phyloP scores from a whole-genome alignment of 1,140 invertebrate species.

The Himalopsyche phryganea region DNA sequence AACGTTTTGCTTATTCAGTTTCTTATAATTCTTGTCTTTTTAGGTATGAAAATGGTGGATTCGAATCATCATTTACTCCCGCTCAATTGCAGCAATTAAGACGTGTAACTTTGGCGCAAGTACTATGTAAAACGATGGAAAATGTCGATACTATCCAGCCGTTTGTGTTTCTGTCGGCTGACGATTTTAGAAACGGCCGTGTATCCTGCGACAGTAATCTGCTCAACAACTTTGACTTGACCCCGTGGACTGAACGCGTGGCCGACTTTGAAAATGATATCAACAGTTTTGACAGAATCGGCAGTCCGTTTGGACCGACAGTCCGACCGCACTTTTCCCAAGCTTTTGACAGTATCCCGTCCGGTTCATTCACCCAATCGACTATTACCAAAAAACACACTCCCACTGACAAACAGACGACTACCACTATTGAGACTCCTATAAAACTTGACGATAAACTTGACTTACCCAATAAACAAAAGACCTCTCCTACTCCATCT shows the following conservation, averaged over 20 bases:
- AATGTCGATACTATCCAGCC: slow-evolving; percentile 67
- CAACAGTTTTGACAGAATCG: slow-evolving; percentile 38
- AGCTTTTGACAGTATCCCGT: slow-evolving; percentile 25
- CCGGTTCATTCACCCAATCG: slow-evolving; percentile 18
- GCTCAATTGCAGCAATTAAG: slow-evolving; percentile 85
- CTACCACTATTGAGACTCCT: slow-evolving; percentile 9
- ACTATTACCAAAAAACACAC: slow-evolving; percentile 31
- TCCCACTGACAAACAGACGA: slow-evolving; percentile 32
- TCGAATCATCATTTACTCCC: slow-evolving; percentile 71
- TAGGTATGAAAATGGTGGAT: slow-evolving; percentile 73
- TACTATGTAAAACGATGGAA: slow-evolving; percentile 82
- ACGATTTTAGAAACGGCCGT: slow-evolving; percentile 61
- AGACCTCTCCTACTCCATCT: slow-evolving; percentile 19
- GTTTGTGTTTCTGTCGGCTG: slow-evolving; percentile 71
- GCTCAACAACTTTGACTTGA: slow-evolving; percentile 68
- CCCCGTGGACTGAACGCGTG: slow-evolving; percentile 56
- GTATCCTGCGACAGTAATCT: slow-evolving; percentile 64
- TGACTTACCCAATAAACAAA: slow-evolving; percentile 32
- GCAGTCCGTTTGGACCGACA: neutral
- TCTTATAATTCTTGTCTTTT: slow-evolving; percentile 24
- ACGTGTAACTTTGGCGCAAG: slow-evolving; percentile 72
- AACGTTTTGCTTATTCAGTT: neutral
- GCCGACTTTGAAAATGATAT: slow-evolving; percentile 29
- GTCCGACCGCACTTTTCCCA: slow-evolving; percentile 4
- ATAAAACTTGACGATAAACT: slow-evolving; percentile 28